phyloP scores from a whole-genome alignment of 2,113 vertebrate genomes.

The Ameiurus melas region DNA sequence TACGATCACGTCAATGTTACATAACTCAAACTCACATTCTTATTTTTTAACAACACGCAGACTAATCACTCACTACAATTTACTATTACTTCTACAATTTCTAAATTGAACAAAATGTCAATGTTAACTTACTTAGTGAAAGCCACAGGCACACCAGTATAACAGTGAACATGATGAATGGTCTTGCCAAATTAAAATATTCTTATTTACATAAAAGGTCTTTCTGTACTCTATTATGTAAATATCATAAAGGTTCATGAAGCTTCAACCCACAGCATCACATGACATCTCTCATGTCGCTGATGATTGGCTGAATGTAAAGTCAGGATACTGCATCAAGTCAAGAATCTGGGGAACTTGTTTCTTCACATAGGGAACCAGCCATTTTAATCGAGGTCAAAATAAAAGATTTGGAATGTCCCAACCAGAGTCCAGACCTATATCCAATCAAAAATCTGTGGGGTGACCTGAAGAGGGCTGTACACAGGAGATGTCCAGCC shows the following conservation, averaged over 20 bases:
- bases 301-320: no score
- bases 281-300: background rate
- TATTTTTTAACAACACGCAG: background rate
- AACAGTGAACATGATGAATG: slow-evolving; percentile 1
- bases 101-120: background rate
- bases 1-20: no score
- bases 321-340: no score
- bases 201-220: background rate
- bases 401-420: no score
- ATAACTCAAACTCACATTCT: no score
- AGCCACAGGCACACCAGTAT: background rate
- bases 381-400: no score
- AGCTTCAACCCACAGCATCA: no score
- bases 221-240: background rate
- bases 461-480: no score
- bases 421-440: no score
- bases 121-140: background rate
- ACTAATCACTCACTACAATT: background rate
- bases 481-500: no score
- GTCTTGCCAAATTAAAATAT: background rate
- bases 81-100: background rate
- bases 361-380: background rate
- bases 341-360: no score
- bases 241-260: background rate
- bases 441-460: no score